Conservation (phyloP, 2,113 vertebrate species). For the Talpa occidentalis region DNA sequence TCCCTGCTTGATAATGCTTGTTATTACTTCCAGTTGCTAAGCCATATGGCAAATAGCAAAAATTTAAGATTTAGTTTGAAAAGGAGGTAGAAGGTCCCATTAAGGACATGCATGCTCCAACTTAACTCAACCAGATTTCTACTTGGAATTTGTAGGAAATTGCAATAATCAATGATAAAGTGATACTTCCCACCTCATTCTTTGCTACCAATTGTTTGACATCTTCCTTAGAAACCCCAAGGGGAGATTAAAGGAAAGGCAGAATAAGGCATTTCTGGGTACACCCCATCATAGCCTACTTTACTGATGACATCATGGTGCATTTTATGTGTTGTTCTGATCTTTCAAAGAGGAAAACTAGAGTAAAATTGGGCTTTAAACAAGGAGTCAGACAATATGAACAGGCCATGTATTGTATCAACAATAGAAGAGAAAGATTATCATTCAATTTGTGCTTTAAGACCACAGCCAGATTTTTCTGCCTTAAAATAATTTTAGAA, state of each 20-base stretch:
- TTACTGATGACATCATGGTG: neutral
- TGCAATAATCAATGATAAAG: neutral
- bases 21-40: slow-evolving; percentile 44
- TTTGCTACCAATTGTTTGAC: neutral
- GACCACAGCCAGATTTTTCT: neutral
- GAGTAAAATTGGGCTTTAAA: neutral
- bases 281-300: neutral
- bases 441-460: neutral
- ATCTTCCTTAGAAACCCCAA: neutral
- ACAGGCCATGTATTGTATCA: neutral
- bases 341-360: neutral
- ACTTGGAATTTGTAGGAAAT: neutral
- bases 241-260: neutral
- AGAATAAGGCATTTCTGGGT: neutral
- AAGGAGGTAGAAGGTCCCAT: slow-evolving; percentile 17
- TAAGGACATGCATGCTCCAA: neutral
- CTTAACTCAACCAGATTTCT: neutral
- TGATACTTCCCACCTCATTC: neutral
- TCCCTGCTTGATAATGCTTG: slow-evolving; percentile 41
- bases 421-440: neutral
- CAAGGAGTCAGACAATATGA: neutral
- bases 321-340: neutral
- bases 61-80: slow-evolving; percentile 59
- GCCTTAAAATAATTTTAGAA: slow-evolving; percentile 31
- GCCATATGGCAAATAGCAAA: slow-evolving; percentile 57